These are phyloP conservation scores for Drosophila neonasuta DNA, from an alignment of 2,888 invertebrate species.

Conservation along the genomic window DNA sequence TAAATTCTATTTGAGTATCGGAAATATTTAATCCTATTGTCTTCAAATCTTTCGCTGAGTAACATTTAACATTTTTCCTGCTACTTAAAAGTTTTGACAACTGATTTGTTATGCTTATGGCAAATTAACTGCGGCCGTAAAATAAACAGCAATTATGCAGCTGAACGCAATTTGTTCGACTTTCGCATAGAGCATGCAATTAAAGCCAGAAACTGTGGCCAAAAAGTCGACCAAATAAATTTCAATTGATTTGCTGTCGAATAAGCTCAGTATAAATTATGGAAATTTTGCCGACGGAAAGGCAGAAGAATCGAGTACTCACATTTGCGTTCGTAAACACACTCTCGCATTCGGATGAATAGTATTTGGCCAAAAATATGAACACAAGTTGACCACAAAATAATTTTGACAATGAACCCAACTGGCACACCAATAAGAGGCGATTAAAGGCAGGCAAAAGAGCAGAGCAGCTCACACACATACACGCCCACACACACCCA, in stretches of 20 bases:
- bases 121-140: not conserved
- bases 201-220: slow-evolving; percentile 32
- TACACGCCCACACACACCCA: not conserved
- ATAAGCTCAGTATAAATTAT: slow-evolving; percentile 23
- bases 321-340: slow-evolving; percentile 10
- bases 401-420: slow-evolving; percentile 70
- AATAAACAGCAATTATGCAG: not conserved
- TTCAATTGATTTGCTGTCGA: slow-evolving; percentile 31
- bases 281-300: slow-evolving; percentile 34
- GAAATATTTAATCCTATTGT: no score
- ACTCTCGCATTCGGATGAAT: slow-evolving; percentile 1
- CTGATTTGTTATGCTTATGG: not conserved
- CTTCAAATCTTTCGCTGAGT: no score
- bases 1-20: no score
- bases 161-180: slow-evolving; percentile 2
- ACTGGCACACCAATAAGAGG: slow-evolving; percentile 48
- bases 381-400: slow-evolving; percentile 77
- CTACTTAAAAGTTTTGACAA: not conserved
- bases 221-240: slow-evolving; percentile 37
- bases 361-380: slow-evolving; percentile 63
- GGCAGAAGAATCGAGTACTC: not conserved
- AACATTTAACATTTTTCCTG: no score
- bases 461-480: slow-evolving; percentile 35
- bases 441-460: slow-evolving; percentile 28
- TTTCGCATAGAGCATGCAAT: not conserved